Evolutionary conservation across 2,888 invertebrate species (phyloP), one percentile per base, ranked within the genome.

Genomic region (Drosophila paranaensis): DNA sequence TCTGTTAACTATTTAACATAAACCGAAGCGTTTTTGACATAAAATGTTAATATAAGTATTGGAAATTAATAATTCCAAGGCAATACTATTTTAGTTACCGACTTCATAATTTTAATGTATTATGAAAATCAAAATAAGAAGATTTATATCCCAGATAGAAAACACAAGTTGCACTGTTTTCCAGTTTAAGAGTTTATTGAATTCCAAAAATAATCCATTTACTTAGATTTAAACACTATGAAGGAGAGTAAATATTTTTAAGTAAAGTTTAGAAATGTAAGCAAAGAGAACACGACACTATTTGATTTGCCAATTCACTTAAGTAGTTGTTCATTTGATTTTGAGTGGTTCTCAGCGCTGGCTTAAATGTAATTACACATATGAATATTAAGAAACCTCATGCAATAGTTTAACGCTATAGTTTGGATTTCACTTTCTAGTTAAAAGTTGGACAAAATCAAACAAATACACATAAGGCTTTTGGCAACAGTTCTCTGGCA

Each of bases 311-410:
- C 33, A 73, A 64, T 69, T 51, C 6, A n/a, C 11, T 54, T 50
- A 6, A 48, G 42, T 39, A 35, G 14, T 40, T 58, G 10, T 16
- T 57, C 11, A 50, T 62, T 54, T 63, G 9, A 45, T 46, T 48
- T 67, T 67, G 50, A 45, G 35, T 46, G 40, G 60, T 75, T 75
- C 67, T 77, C 68, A 60, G 46, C 60, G 57, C 71, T 51, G 42
- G 4, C 62, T 70, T 25, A n/a, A 60, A 53, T 53, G 30, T 57
- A 30, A 58, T 46, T 46, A 56, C 43, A 56, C 42, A 20, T 64
- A 66, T 55, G 63, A 60, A 69, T 67, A 66, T 53, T 76, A 65
- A 70, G 43, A 79, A 80, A 75, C 75, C 77, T 82, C 83, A 83
- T 83, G 83, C 83, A 85, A 79, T 74, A 57, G 54, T 62, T 71